Evolutionary conservation across 2,113 vertebrate species (phyloP).

Genomic region (Amblyornis subalaris): DNA sequence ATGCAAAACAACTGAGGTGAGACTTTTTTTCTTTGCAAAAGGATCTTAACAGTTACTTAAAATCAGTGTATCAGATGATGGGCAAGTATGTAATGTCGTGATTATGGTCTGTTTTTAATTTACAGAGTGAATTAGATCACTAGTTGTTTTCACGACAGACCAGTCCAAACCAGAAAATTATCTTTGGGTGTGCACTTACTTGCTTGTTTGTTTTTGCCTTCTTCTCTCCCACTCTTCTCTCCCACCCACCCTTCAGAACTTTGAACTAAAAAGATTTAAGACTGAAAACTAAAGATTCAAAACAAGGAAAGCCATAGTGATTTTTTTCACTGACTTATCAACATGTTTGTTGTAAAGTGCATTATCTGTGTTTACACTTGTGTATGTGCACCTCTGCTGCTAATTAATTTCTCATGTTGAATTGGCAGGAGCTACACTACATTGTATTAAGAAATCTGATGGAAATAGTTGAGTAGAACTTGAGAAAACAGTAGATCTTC

Average conservation of each 20-base stretch:
- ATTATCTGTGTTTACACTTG: not conserved
- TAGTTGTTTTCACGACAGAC: not conserved
- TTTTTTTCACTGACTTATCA: not conserved
- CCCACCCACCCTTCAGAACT: not conserved
- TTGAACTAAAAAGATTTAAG: not conserved
- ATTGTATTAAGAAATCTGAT: conserved; percentile 10
- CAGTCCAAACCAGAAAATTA: not conserved
- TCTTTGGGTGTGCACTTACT: not conserved
- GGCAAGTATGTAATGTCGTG: not conserved
- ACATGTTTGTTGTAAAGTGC: not conserved
- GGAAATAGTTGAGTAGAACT: not conserved
- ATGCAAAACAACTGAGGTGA: conserved; percentile 97
- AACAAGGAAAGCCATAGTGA: not conserved
- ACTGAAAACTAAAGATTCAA: not conserved
- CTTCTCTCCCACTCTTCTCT: not conserved
- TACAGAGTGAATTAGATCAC: not conserved
- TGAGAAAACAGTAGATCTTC: not conserved
- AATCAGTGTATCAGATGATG: not conserved
- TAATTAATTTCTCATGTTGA: not conserved
- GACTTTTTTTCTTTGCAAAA: not conserved
- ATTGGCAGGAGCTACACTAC: not conserved
- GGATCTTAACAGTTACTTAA: not conserved
- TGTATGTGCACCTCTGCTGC: not conserved
- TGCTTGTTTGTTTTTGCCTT: not conserved
- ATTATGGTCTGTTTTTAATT: not conserved